Conservation (phyloP, 2,888 invertebrate species). For the Drymonia ruficornis region DNA sequence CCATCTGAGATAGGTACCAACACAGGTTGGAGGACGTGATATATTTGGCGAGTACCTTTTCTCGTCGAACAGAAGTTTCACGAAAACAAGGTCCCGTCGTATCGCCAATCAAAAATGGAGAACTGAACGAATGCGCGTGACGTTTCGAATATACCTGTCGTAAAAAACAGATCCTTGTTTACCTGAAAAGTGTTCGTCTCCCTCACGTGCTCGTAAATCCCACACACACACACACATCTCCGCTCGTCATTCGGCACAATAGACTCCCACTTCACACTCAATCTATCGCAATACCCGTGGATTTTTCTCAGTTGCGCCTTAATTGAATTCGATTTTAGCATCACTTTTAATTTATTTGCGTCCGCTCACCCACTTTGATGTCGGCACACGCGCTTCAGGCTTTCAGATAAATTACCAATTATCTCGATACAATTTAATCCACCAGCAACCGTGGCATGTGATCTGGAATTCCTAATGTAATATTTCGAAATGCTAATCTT, state of each 20-base stretch:
- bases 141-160: background rate
- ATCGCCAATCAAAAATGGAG: no score
- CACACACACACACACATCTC: conserved; percentile 30
- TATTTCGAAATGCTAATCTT: conserved; percentile 36
- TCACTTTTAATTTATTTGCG: conserved; percentile 79
- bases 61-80: no score
- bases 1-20: conserved; percentile 6
- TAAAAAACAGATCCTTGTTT: conserved; percentile 3
- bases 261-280: conserved; percentile 37
- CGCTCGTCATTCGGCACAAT: conserved; percentile 33
- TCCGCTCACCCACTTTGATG: conserved; percentile 71
- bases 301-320: conserved; percentile 66
- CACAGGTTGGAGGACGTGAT: background rate
- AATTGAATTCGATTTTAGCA: conserved; percentile 76
- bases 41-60: no score
- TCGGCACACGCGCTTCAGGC: conserved; percentile 57
- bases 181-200: conserved; percentile 17
- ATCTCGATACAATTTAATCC: conserved; percentile 70
- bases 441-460: conserved; percentile 46
- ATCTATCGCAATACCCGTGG: conserved; percentile 41
- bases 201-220: conserved; percentile 35
- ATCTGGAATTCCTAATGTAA: conserved; percentile 47
- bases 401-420: conserved; percentile 80
- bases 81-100: no score
- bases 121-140: background rate